Evolutionary conservation across 2,888 invertebrate genomes (phyloP).

Genomic region (Patella pellucida): DNA sequence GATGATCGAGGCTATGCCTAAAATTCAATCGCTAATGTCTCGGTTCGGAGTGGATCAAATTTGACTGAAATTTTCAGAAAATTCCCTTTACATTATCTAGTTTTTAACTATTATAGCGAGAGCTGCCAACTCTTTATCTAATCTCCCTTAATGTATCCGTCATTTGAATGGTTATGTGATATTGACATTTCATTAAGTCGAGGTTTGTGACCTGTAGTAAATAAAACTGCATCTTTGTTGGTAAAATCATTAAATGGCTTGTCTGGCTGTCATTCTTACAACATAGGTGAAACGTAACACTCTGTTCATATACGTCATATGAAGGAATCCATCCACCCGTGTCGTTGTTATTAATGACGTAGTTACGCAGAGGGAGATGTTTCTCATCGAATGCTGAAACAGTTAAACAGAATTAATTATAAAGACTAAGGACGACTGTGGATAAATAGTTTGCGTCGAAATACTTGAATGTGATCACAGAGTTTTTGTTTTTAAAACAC

Average conservation of each 20-base stretch:
- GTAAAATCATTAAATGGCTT: not conserved
- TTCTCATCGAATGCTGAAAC: not conserved
- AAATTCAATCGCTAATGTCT: too few species aligned
- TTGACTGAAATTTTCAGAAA: too few species aligned
- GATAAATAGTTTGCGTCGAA: not conserved
- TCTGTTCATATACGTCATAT: not conserved
- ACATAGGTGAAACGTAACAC: not conserved
- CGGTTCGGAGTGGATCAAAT: too few species aligned
- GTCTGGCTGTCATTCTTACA: not conserved
- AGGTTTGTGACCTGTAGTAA: not conserved
- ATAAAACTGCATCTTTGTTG: not conserved
- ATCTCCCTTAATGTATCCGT: too few species aligned
- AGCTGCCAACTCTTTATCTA: too few species aligned
- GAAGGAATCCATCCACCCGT: not conserved
- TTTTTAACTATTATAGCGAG: too few species aligned
- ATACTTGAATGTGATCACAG: not conserved
- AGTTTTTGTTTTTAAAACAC: not conserved
- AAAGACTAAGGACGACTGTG: not conserved
- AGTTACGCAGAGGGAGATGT: not conserved
- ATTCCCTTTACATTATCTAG: too few species aligned
- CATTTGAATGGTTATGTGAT: too few species aligned
- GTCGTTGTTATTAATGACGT: not conserved
- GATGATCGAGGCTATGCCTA: too few species aligned
- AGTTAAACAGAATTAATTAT: not conserved
- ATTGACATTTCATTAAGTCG: too few species aligned